Base-by-base conservation (phyloP, 2,888 invertebrate genomes). In the Unio pictorum region DNA sequence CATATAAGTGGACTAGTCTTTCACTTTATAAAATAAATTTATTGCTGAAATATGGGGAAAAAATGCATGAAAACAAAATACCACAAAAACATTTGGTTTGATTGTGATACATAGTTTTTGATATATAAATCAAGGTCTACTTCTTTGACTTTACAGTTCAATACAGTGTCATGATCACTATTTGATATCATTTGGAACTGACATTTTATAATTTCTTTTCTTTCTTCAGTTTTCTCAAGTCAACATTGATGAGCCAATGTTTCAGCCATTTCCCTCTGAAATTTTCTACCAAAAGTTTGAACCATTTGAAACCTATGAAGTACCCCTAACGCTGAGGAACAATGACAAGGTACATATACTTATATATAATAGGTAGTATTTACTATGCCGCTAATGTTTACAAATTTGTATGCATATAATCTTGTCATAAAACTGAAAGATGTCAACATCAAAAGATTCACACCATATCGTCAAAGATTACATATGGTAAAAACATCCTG, bases 211-310 rank as follows among this genome's bases (percentile, higher is more conserved):
- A 8, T 61, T 17, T 61, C 30, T 65, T 28, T 45, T 28, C 17
- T 65, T 56, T 26, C 71, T 76, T 73, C 83, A 90, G 89, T 83
- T 86, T 71, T 89, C 90, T 20, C 84, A 83, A 75, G 84, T 90
- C 60, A 86, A 84, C 75, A 88, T 90, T 58, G 90, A 90, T 80
- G 89, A 90, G 72, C 89, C 90, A 45, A 84, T 90, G 83, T 90
- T 90, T 77, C 90, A 90, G 70, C 90, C 90, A 63, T 90, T 88
- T 75, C 90, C 90, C 26, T 90, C 90, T 66, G 89, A 89, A 66
- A 83, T 90, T n/a, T 85, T 81, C 75, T 90, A 90, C 76, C 89
- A 90, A 77, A 88, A 89, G 71, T 90, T 85, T 80, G 84, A 87
- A 58, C 89, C 89, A 3, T 89, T 88, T 82, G 85, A 89, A 67